Percentiles rank a stretch among this genome's conserved stretches.
These are phyloP conservation scores for Oryzias melastigma DNA, from an alignment of 2,113 vertebrate species.

Conservation along the genomic window DNA sequence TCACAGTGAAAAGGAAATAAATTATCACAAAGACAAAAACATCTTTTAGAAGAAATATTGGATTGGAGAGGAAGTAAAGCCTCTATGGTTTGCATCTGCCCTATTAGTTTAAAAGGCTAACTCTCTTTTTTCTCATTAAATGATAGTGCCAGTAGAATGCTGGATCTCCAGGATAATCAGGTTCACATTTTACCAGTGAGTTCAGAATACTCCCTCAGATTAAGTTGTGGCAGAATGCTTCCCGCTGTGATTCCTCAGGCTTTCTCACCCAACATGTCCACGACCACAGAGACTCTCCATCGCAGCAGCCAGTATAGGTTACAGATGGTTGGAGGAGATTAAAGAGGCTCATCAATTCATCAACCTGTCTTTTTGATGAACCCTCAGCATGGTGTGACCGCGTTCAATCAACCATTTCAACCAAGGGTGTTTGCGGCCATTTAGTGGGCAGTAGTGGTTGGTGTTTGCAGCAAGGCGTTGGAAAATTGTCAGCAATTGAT, in stretches of 20 bases:
- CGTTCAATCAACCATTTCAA: not conserved
- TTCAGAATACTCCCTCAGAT: slow-evolving; percentile 17
- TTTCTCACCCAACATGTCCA: slow-evolving; percentile 14
- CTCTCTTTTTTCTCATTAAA: slow-evolving; percentile 44
- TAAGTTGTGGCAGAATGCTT: slow-evolving; percentile 21
- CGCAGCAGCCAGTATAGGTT: slow-evolving; percentile 21
- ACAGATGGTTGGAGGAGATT: slow-evolving; percentile 41
- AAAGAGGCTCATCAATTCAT: slow-evolving; percentile 31
- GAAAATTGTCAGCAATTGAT: slow-evolving; percentile 12
- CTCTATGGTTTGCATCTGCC: no score
- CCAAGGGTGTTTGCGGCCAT: not conserved
- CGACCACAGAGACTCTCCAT: slow-evolving; percentile 13
- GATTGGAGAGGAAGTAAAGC: no score
- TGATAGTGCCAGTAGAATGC: slow-evolving; percentile 15
- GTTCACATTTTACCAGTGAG: slow-evolving; percentile 46
- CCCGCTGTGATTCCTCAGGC: slow-evolving; percentile 16
- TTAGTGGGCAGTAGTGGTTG: slow-evolving; percentile 18
- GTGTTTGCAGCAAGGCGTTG: not conserved
- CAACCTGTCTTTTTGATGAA: slow-evolving; percentile 31
- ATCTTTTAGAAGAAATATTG: no score
- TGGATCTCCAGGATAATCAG: slow-evolving; percentile 44
- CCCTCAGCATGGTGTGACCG: slow-evolving; percentile 10
- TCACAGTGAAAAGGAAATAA: not conserved
- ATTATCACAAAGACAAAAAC: no score
- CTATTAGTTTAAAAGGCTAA: slow-evolving; percentile 15